Conservation (phyloP, 2,797 vertebrate species). For the Avahi laniger region DNA sequence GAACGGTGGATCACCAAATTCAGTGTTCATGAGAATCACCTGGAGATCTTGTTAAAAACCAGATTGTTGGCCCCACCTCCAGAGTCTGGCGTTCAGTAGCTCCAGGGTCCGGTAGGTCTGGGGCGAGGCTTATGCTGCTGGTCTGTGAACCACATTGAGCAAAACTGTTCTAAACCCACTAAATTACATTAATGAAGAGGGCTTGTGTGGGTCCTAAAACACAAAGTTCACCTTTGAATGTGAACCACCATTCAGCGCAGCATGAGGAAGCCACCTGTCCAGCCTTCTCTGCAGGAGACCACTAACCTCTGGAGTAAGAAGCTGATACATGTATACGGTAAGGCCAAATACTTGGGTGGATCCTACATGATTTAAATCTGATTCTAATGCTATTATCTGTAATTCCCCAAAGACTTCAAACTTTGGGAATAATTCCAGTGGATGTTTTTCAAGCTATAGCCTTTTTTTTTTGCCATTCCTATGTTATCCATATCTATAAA, state of each 20-base stretch:
- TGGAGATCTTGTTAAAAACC: neutral
- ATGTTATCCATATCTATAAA: neutral
- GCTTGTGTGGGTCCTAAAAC: neutral
- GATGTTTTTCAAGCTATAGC: neutral
- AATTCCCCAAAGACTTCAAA: neutral
- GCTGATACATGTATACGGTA: fast-evolving
- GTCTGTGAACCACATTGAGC: neutral
- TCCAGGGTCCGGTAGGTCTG: neutral
- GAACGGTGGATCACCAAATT: too few species aligned
- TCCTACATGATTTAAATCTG: neutral
- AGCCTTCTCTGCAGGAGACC: neutral
- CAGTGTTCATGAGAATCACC: neutral
- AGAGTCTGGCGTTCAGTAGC: neutral
- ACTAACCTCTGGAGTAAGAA: neutral
- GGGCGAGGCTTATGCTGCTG: neutral
- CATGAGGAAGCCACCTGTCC: neutral
- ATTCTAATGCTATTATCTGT: neutral
- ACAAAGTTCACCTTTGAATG: neutral
- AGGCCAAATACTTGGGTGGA: neutral
- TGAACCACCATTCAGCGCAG: neutral
- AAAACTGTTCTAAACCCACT: neutral
- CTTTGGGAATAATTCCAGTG: neutral
- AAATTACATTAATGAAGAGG: neutral
- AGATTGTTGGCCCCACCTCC: fast-evolving
- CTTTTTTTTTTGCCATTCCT: neutral